Evolutionary conservation across 2,888 invertebrate genomes (phyloP), one percentile per base, ranked within the genome.

Genomic region (Elegia similella): DNA sequence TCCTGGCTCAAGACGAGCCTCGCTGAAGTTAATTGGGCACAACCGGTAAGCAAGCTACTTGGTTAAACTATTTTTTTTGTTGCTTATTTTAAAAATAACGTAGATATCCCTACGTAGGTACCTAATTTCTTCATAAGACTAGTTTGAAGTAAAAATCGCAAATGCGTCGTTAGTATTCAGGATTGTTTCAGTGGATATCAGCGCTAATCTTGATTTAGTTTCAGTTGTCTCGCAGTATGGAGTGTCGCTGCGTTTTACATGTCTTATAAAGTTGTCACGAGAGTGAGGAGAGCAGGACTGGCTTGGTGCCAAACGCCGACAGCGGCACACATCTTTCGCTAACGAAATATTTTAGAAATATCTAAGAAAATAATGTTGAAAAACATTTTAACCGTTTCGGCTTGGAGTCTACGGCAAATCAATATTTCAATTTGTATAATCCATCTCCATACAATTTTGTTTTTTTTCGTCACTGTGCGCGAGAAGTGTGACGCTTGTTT

Each of bases 231-330:
- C 62, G 65, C 66, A 70, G 63, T 63, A 67, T 66, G 71, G 74
- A 80, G 70, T 77, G 69, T 38, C 72, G 74, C 72, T 78, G 73
- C 73, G 75, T 82, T 81, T 80, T 76, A 80, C 50, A 34, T 50
- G 50, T 84, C 77, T 78, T 68, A 75, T 71, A 81, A 74, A 86
- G 72, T 80, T 88, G 84, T 85, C 85, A 78, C 77, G 75, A 79
- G 77, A 78, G 79, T 84, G 84, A 84, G 80, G 84, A 85, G 86
- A 86, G 82, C 84, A 80, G 75, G 68, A 84, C 86, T 90, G 90
- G 90, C 84, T 71, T 74, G 66, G 64, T 82, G 90, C 90, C 90
- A 90, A 88, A 77, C 78, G 66, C 76, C 82, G 75, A 82, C 80
- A 78, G 80, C 80, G 84, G 70, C 80, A 78, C 84, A 83, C 78